These are phyloP conservation scores for Schizothorax lantsangensis DNA, from an alignment of 2,797 vertebrate genomes.

Conservation along the genomic window DNA sequence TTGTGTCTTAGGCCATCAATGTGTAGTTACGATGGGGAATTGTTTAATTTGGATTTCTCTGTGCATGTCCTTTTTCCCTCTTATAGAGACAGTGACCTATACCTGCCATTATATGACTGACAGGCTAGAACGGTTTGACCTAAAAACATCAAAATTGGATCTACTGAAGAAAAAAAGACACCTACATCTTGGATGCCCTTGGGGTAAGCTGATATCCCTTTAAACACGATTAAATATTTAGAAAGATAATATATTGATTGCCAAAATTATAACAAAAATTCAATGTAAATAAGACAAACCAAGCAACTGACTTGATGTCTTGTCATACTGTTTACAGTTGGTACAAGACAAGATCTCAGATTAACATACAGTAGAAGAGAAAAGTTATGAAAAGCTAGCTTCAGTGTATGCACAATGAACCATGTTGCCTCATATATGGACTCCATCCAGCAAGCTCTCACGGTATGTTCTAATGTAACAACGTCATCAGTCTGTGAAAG, in stretches of 20 bases:
- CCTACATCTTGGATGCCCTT: too few relatives aligned
- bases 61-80: too few relatives aligned
- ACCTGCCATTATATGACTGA: too few relatives aligned
- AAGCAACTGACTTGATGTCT: conserved; percentile 2
- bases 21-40: too few relatives aligned
- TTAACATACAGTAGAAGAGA: background rate
- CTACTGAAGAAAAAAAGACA: too few relatives aligned
- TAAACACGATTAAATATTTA: background rate
- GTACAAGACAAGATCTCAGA: background rate
- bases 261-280: background rate
- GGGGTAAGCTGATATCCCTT: too few relatives aligned
- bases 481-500: background rate
- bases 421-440: background rate
- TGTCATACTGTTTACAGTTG: background rate
- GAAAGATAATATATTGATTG: background rate
- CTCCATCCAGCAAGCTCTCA: background rate
- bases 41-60: too few relatives aligned
- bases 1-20: too few relatives aligned
- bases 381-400: background rate
- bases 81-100: too few relatives aligned
- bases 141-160: too few relatives aligned
- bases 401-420: background rate
- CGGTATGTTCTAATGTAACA: background rate
- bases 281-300: conserved; percentile 7
- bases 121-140: too few relatives aligned